Evolutionary conservation across 2,113 vertebrate genomes (phyloP), one percentile per base, ranked within the genome.

Genomic region (Sylvia atricapilla): DNA sequence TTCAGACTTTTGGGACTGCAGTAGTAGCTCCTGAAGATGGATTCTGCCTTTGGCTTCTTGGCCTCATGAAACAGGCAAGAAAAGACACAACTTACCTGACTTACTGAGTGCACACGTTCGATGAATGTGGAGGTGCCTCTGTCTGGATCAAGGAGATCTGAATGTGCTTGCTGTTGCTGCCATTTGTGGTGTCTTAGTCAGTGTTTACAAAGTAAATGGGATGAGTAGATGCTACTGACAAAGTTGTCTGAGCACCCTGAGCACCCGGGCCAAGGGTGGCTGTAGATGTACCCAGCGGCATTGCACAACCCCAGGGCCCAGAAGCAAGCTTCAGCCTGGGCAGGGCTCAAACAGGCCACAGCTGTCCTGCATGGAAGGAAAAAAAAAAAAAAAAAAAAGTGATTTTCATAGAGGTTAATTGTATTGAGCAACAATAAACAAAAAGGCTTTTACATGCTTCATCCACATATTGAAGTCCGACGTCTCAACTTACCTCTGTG

Each of bases 21-120:
- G 6, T 46, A 47, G 35, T 64, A 44, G 11, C 20, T 92, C 25
- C 50, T 70, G 87, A 74, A 77, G 35, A 24, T 15, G 44, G 64
- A 53, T 35, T 55, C 47, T 75, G 35, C 24, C 80, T 56, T 89
- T 86, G 44, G 31, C 13, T 84, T 81, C 73, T 74, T 60, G 35
- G 22, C 8, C 52, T 81, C 8, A 35, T 46, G 69, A 78, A 89
- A n/a, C 2, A 15, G 35, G 24, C 55, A 89, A 73, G 83, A 62
- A 69, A 91, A 90, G 68, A 39, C 19, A 17, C 75, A 60, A 20
- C 27, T 43, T 46, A 59, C 9, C 18, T 50, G 47, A 58, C 47
- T 47, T 77, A 56, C 28, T 67, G 39, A 75, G 53, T 15, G 7
- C 9, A 24, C 15, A 6, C 0, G 0, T 67, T 85, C 0, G 0